phyloP scores from a whole-genome alignment of 2,888 invertebrate genomes.

The Catotricha subobsoleta region DNA sequence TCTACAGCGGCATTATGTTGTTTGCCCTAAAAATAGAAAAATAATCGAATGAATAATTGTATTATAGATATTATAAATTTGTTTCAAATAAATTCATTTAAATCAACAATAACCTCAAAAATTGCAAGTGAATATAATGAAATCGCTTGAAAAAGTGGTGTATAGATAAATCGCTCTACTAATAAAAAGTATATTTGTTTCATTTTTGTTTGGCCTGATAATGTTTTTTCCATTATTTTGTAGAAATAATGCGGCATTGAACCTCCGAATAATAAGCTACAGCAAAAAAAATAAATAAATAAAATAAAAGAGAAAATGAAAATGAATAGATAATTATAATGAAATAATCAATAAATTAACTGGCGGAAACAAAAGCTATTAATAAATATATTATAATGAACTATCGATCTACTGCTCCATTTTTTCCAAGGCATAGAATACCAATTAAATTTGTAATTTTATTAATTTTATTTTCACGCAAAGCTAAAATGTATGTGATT shows the following conservation, averaged over 20 bases:
- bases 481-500: no score
- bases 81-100: neutral
- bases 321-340: no score
- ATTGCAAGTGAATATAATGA: slow-evolving; percentile 54
- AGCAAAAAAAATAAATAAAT: slow-evolving; percentile 4
- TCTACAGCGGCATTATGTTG: slow-evolving; percentile 42
- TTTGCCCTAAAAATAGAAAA: slow-evolving; percentile 35
- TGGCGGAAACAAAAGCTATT: no score
- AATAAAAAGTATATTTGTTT: slow-evolving; percentile 40
- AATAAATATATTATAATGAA: no score
- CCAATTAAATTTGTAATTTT: no score
- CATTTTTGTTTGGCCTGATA: slow-evolving; percentile 39
- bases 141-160: slow-evolving; percentile 52
- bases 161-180: slow-evolving; percentile 52
- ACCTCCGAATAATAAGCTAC: slow-evolving; percentile 60
- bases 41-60: slow-evolving; percentile 3
- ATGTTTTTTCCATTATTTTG: slow-evolving; percentile 38
- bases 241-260: slow-evolving; percentile 65
- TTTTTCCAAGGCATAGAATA: no score
- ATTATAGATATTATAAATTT: neutral
- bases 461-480: no score
- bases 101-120: slow-evolving; percentile 37
- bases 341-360: no score
- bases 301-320: neutral
- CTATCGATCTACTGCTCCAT: no score